phyloP scores from a whole-genome alignment of 2,113 vertebrate species.

The rabbit (Oryctolagus cuniculus) region mOryCun1.1 NC_091449.1:31841001-31841500 shows the following conservation, averaged over 20 bases:
- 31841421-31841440: too few species aligned
- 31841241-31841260: too few species aligned
- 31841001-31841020: accelerated
- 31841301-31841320: too few species aligned
- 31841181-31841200: background rate
- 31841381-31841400: too few species aligned
- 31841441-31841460: too few species aligned
- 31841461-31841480: too few species aligned
- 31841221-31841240: background rate
- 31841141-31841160: background rate
- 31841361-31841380: too few species aligned
- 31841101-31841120: background rate
- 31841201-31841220: background rate
- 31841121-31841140: background rate
- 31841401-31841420: too few species aligned
- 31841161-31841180: too few species aligned
- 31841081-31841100: background rate
- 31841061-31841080: background rate
- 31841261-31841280: background rate
- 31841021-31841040: accelerated
- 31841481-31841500: too few species aligned
- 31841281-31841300: background rate
- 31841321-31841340: too few species aligned
- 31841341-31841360: too few species aligned
- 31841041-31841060: background rate